Conservation (phyloP, 1,140 invertebrate species). For the Magallana gigas region DNA sequence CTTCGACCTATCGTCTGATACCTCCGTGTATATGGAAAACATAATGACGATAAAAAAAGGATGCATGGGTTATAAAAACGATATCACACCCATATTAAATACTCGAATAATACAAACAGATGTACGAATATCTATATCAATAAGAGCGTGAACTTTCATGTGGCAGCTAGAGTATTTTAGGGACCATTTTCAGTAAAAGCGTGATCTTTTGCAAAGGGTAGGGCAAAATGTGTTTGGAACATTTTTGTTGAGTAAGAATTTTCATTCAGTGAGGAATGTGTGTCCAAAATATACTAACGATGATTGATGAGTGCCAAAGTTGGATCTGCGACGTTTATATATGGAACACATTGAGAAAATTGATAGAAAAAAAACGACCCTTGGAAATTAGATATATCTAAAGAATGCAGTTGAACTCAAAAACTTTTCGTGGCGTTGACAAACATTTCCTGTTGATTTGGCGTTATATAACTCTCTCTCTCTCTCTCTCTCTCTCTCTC, state of each 20-base stretch:
- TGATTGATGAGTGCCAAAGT: not conserved
- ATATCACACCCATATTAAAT: not conserved
- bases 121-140: not conserved
- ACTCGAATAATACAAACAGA: not conserved
- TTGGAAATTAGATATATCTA: not conserved
- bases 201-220: too few species aligned
- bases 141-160: too few species aligned
- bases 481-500: too few species aligned
- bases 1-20: slow-evolving; percentile 13
- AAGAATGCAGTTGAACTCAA: not conserved
- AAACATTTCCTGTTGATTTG: not conserved
- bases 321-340: not conserved
- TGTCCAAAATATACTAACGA: not conserved
- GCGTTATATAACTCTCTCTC: too few species aligned
- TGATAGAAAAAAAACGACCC: not conserved
- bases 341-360: not conserved
- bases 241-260: too few species aligned
- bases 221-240: too few species aligned
- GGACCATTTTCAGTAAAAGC: too few species aligned
- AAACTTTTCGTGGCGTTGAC: not conserved
- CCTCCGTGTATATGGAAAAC: not conserved
- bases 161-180: too few species aligned
- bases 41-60: not conserved
- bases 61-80: slow-evolving; percentile 8
- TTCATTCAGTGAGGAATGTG: not conserved